Base-by-base conservation (phyloP, 1,140 invertebrate species). In the Diplogasteroides magnus region DNA sequence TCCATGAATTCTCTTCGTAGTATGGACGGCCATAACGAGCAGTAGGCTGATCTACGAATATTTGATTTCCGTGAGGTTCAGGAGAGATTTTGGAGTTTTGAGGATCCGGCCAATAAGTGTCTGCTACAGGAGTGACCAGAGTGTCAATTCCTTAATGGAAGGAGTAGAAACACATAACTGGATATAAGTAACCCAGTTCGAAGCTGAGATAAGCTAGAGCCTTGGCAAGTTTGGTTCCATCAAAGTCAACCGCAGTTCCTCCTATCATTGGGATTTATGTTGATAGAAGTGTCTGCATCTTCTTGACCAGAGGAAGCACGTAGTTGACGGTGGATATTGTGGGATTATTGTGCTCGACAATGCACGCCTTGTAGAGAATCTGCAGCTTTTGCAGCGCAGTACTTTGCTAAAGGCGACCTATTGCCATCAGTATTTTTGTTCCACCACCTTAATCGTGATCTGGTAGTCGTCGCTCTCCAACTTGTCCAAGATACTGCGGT, bases 81-180 rank as follows among this genome's bases (percentile, higher is more conserved):
- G 6, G 6, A 48, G 19, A 19, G 19, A 19, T 19, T 48, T 19
- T 19, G n/a, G n/a, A n/a, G n/a, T n/a, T n/a, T 19, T 48, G 37
- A 48, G 37, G 37, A 48, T 75, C 69, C 6, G 29, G 26, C 74
- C 74, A 75, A 48, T 75, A 31, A 28, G 74, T 75, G 57, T 75
- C 74, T n/a, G 74, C 68, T 15, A 61, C 29, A 26, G 67, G 64
- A 31, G 58, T 64, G n/a, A 74, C 31, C 31, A 74, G 61, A n/a
- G 73, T 74, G 26, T 74, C 63, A 23, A 74, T 64, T 31, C 48
- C 37, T 48, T 48, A 19, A 48, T 11, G 6, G 37, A 48, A 6
- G 37, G 6, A 11, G 6, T 11, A 48, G 37, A 48, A 19, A 48
- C 37, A n/a, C n/a, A n/a, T n/a, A n/a, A n/a, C n/a, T n/a, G n/a